A percentile compares a stretch with the other conserved stretches of the same genome.
These are phyloP conservation scores for Acanthiza pusilla DNA, from an alignment of 2,797 vertebrate species.

Conservation along the genomic window DNA sequence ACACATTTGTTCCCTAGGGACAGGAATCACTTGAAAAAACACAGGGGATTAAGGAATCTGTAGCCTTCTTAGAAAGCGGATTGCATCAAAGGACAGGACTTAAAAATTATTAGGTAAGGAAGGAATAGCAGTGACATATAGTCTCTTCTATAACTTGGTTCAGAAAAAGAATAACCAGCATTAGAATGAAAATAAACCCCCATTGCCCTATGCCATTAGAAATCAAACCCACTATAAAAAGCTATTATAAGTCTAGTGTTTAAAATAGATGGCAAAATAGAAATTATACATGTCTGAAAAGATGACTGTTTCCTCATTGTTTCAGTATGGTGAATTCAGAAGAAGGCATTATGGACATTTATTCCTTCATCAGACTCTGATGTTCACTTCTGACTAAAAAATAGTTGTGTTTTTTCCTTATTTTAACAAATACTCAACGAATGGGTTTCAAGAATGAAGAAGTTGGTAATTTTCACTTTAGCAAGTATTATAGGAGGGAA, in stretches of 20 bases:
- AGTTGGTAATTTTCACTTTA: not conserved
- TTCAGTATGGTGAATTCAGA: not conserved
- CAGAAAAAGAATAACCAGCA: not conserved
- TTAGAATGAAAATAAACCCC: not conserved
- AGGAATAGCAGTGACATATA: not conserved
- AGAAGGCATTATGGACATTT: not conserved
- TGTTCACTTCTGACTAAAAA: not conserved
- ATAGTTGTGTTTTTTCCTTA: not conserved
- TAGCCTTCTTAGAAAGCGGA: not conserved
- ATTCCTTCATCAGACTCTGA: not conserved
- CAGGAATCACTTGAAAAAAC: not conserved
- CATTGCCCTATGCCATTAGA: not conserved
- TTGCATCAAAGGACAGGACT: not conserved
- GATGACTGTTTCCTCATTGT: accelerated
- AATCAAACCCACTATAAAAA: not conserved
- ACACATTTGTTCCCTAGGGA: not conserved
- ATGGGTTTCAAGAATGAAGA: not conserved
- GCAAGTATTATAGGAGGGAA: not conserved
- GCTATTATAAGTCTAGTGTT: not conserved
- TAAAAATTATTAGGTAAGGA: not conserved
- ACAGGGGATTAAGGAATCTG: not conserved
- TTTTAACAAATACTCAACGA: not conserved
- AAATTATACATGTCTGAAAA: not conserved
- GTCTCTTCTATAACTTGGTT: not conserved
- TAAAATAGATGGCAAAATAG: not conserved